These are phyloP conservation scores for Rutilus rutilus DNA, from an alignment of 2,113 vertebrate species.

Conservation along the genomic window DNA sequence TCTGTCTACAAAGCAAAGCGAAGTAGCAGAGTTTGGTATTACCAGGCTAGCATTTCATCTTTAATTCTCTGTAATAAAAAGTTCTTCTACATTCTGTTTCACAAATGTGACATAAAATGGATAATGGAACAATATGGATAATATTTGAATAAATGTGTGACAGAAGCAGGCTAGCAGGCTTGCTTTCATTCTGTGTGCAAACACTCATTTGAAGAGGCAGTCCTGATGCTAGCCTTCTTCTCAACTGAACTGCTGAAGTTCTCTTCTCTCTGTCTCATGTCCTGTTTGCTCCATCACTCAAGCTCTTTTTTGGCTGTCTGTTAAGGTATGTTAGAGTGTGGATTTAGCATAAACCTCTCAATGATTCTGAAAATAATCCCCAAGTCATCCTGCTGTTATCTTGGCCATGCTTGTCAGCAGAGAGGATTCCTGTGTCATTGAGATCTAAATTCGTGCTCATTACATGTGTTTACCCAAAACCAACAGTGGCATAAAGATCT, in stretches of 20 bases:
- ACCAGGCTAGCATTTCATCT: too few species aligned
- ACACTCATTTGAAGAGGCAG: conserved; percentile 21
- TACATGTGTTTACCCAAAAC: background rate
- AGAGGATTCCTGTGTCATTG: conserved; percentile 19
- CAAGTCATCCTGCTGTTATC: conserved; percentile 49
- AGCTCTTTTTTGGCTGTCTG: conserved; percentile 9
- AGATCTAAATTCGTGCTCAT: conserved; percentile 1
- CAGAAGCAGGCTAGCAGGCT: conserved; percentile 14
- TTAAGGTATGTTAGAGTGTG: conserved; percentile 54
- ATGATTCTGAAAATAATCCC: conserved; percentile 52
- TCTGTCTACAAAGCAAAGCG: too few species aligned
- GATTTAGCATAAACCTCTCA: conserved; percentile 50
- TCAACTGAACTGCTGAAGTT: conserved; percentile 38
- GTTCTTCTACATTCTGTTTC: too few species aligned
- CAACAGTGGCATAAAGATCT: background rate
- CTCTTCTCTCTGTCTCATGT: conserved; percentile 15
- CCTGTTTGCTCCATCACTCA: conserved; percentile 38
- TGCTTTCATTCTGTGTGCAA: conserved; percentile 6
- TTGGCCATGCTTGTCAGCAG: conserved; percentile 7
- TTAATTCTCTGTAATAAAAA: too few species aligned
- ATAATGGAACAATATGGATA: conserved; percentile 25
- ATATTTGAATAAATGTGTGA: conserved; percentile 19
- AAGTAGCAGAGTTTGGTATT: too few species aligned
- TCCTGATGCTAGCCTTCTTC: conserved; percentile 61
- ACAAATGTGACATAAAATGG: too few species aligned